These are phyloP conservation scores for Pseudomyrmex sp. DNA, from an alignment of 1,140 invertebrate species.

Conservation along the genomic window DNA sequence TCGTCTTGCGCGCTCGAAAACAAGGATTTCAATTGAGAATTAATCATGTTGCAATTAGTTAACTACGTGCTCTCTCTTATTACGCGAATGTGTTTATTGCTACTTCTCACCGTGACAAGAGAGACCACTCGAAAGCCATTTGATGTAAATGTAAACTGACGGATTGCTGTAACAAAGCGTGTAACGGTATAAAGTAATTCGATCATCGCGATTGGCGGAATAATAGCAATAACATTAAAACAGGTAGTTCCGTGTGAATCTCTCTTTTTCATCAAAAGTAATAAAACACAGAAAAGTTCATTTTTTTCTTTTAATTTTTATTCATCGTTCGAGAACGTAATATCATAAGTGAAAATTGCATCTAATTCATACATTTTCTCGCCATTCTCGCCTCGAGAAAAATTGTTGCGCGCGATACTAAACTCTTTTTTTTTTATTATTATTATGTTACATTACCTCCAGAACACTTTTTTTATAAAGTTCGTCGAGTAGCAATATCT, in stretches of 20 bases:
- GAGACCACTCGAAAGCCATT: background rate
- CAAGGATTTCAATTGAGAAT: conserved; percentile 1
- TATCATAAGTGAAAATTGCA: background rate
- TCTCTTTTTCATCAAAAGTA: too few species aligned
- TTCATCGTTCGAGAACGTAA: background rate
- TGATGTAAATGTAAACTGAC: background rate
- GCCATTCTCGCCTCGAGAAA: background rate
- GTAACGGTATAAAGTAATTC: too few species aligned
- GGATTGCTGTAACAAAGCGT: background rate
- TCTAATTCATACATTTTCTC: background rate
- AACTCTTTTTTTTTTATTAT: background rate
- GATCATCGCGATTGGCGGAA: too few species aligned
- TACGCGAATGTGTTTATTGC: background rate
- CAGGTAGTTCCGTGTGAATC: too few species aligned
- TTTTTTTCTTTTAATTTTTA: too few species aligned
- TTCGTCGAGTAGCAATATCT: background rate
- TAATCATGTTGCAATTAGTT: background rate
- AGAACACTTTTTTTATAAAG: background rate
- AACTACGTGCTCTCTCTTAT: background rate
- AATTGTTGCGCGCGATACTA: background rate
- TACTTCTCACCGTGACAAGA: background rate
- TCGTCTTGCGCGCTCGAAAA: background rate
- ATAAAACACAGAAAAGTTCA: too few species aligned
- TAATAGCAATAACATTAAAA: too few species aligned
- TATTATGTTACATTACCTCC: background rate